phyloP scores from a whole-genome alignment of 1,140 invertebrate species.

The Pteromalus puparum region DNA sequence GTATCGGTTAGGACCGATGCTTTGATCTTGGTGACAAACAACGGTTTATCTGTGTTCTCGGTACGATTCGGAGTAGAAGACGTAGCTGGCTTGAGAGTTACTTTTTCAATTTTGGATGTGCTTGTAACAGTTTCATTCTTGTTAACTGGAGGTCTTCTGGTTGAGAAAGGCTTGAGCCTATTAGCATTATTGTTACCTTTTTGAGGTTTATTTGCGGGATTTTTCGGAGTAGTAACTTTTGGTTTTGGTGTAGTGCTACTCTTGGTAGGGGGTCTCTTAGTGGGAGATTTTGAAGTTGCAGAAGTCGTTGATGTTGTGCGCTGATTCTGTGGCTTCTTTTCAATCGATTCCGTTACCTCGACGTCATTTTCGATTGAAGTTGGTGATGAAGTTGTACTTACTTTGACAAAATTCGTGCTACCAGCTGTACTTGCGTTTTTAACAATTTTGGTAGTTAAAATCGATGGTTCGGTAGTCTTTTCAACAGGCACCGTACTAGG shows the following conservation, averaged over 20 bases:
- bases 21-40: constrained; percentile 70
- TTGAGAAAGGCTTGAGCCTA: constrained; percentile 33
- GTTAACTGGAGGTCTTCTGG: constrained; percentile 29
- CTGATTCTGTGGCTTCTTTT: constrained; percentile 19
- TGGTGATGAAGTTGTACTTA: constrained; percentile 56
- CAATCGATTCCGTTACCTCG: constrained; percentile 43
- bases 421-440: constrained; percentile 47
- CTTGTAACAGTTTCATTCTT: constrained; percentile 48
- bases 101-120: constrained; percentile 71
- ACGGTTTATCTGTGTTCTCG: constrained; percentile 61
- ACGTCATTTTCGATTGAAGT: constrained; percentile 24
- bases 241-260: constrained; percentile 56
- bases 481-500: constrained; percentile 51
- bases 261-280: constrained; percentile 42
- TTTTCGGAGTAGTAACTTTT: constrained; percentile 53
- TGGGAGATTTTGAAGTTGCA: constrained; percentile 53
- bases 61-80: constrained; percentile 59
- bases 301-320: constrained; percentile 5
- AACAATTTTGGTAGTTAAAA: constrained; percentile 18
- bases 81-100: constrained; percentile 67
- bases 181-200: constrained; percentile 35
- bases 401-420: constrained; percentile 58
- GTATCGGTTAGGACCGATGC: constrained; percentile 63
- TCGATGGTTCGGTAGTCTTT: constrained; percentile 44
- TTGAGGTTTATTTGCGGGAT: constrained; percentile 44